A percentile compares a stretch with the other conserved stretches of the same genome.
Conservation (phyloP, 2,888 invertebrate genomes). For the Nebria brevicollis region DNA sequence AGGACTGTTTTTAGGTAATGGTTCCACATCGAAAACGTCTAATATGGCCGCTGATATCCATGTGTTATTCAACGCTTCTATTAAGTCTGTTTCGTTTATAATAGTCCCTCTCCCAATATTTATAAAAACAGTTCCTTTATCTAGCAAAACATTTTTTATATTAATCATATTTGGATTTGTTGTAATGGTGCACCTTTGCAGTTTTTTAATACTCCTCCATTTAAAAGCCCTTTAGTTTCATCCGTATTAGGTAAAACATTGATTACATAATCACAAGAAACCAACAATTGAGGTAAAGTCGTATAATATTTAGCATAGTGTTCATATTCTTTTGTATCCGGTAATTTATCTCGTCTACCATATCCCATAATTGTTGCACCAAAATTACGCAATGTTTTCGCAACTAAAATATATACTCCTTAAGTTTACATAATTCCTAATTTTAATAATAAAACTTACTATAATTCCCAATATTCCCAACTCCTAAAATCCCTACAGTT, state of each 20-base stretch:
- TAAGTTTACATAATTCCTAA: constrained; percentile 25
- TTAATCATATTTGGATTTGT: neutral
- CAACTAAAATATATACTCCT: constrained; percentile 59
- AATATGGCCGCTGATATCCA: constrained; percentile 69
- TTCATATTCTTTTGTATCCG: constrained; percentile 42
- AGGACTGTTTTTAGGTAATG: constrained; percentile 63
- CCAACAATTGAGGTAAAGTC: constrained; percentile 59
- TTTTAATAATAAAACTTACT: constrained; percentile 55
- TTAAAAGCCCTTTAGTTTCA: constrained; percentile 64
- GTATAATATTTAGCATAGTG: constrained; percentile 56
- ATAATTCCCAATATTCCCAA: constrained; percentile 66
- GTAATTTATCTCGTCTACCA: constrained; percentile 47
- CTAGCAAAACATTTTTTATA: constrained; percentile 47
- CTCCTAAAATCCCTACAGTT: constrained; percentile 66
- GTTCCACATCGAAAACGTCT: constrained; percentile 68
- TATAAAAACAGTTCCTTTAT: constrained; percentile 65
- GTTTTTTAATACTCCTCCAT: constrained; percentile 62
- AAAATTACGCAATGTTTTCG: constrained; percentile 61
- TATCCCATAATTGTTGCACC: constrained; percentile 58
- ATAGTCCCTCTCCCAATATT: constrained; percentile 69
- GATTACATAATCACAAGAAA: constrained; percentile 67
- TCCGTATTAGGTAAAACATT: constrained; percentile 67
- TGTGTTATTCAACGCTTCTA: constrained; percentile 64
- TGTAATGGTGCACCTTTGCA: constrained; percentile 58
- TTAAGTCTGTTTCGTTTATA: constrained; percentile 64